phyloP scores from a whole-genome alignment of 2,797 vertebrate genomes.

The Clarias fuscus region DNA sequence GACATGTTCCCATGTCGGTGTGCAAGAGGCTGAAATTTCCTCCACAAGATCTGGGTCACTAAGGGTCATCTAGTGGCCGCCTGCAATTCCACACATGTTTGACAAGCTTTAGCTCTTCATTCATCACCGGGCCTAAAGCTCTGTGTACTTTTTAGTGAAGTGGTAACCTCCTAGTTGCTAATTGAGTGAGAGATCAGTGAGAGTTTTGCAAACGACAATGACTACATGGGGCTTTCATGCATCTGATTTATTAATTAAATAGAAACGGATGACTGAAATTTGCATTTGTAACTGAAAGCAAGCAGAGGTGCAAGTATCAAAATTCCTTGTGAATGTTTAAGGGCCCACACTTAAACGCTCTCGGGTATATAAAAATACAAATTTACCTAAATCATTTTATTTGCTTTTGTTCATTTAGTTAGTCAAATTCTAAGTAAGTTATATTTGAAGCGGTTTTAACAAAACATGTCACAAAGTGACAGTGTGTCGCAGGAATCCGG shows the following conservation, averaged over 20 bases:
- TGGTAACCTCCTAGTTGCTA: conserved; percentile 22
- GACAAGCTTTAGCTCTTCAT: conserved; percentile 32
- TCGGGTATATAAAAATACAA: not conserved
- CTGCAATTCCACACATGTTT: conserved; percentile 47
- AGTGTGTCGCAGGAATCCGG: not conserved
- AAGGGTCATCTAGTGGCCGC: conserved; percentile 49
- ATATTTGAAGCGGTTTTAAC: not conserved
- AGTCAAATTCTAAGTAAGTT: not conserved
- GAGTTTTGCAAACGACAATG: not conserved
- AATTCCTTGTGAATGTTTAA: not conserved
- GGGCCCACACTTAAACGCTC: not conserved
- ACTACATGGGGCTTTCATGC: not conserved
- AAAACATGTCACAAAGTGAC: not conserved
- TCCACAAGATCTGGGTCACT: conserved; percentile 41
- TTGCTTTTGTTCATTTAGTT: not conserved
- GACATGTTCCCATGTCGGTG: conserved; percentile 54
- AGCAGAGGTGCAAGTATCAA: not conserved
- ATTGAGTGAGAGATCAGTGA: conserved; percentile 10
- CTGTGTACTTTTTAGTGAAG: conserved; percentile 25
- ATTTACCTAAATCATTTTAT: not conserved
- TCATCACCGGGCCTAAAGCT: conserved; percentile 32
- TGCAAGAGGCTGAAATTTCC: conserved; percentile 47
- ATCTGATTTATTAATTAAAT: conserved; percentile 11
- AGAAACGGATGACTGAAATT: not conserved
- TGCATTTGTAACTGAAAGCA: not conserved